Evolutionary conservation across 2,113 vertebrate species (phyloP), one percentile per base, ranked within the genome.

Genomic region (Theristicus caerulescens): DNA sequence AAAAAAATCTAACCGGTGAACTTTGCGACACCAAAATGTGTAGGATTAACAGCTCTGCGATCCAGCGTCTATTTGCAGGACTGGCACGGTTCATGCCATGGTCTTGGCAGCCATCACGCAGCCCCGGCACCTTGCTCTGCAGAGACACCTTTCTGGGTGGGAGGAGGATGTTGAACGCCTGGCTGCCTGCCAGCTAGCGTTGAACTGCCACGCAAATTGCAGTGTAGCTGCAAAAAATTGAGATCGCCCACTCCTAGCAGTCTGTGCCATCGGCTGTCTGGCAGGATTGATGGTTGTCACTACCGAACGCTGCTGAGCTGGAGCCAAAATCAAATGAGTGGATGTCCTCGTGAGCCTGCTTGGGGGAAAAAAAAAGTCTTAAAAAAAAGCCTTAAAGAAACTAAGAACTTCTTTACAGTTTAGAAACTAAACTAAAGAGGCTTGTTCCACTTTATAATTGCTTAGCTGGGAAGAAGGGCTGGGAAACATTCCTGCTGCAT

Each of bases 201-300:
- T 24, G 52, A 83, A 52, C 46, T 26, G 13, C 90, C 82, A 44
- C 67, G n/a, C 93, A 93, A 91, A 89, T 49, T 80, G 97, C 93
- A 82, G 82, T 4, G 77, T 31, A 91, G 95, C 95, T 93, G 94
- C 88, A 72, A 21, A 79, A 46, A 86, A 64, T 31, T 11, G 94
- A 86, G 94, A 89, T 96, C 96, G 90, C 95, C 95, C 95, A 94
- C 96, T 97, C 91, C 21, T 12, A 29, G 74, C 95, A 94, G 94
- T 71, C 88, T 97, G 93, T 96, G 96, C 95, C 94, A 93, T 91
- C 93, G 88, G 89, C 91, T 94, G 94, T 94, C 97, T 97, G 96
- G 94, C 97, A 94, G 95, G 94, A 95, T 94, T 95, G 93, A 94
- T 93, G 97, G 93, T 94, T 97, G 91, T 97, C 97, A 94, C 95